These are phyloP conservation scores for Argyresthia goedartella DNA, from an alignment of 2,888 invertebrate species.

Conservation along the genomic window DNA sequence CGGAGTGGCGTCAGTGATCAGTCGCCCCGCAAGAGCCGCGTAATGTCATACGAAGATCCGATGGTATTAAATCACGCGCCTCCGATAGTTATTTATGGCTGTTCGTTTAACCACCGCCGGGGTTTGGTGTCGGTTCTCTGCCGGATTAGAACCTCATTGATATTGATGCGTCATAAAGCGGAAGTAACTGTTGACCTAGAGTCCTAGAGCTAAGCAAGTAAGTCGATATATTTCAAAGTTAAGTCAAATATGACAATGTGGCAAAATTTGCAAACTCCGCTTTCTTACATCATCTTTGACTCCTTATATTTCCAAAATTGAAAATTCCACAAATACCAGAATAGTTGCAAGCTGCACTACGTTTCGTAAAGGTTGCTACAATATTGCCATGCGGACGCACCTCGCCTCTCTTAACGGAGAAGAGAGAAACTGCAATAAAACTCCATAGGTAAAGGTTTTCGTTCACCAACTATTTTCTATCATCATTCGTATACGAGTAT, in stretches of 20 bases:
- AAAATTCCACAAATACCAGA: too few relatives aligned
- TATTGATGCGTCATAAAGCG: too few relatives aligned
- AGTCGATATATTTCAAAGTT: too few relatives aligned
- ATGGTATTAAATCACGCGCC: slow-evolving; percentile 1
- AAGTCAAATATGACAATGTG: too few relatives aligned
- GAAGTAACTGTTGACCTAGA: too few relatives aligned
- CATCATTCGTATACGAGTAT: slow-evolving; percentile 49
- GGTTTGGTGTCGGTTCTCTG: too few relatives aligned
- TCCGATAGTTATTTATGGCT: slow-evolving; percentile 3
- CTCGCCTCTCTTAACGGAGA: slow-evolving; percentile 5
- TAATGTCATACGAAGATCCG: not conserved
- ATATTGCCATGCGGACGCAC: slow-evolving; percentile 2
- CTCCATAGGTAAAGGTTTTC: slow-evolving; percentile 29
- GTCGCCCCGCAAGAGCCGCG: not conserved
- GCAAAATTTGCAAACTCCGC: too few relatives aligned
- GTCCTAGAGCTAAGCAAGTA: too few relatives aligned
- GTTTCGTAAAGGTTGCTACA: slow-evolving; percentile 4
- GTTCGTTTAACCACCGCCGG: not conserved
- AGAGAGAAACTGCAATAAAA: slow-evolving; percentile 41
- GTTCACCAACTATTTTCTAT: slow-evolving; percentile 50
- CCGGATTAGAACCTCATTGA: too few relatives aligned
- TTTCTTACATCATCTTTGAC: too few relatives aligned
- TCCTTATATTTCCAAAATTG: too few relatives aligned
- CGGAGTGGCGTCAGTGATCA: slow-evolving; percentile 43
- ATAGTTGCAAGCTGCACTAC: too few relatives aligned